These are phyloP conservation scores for Catostylus mosaicus DNA, from an alignment of 30 jellyfish, hydroid and myxozoan species.

Conservation along the genomic window DNA sequence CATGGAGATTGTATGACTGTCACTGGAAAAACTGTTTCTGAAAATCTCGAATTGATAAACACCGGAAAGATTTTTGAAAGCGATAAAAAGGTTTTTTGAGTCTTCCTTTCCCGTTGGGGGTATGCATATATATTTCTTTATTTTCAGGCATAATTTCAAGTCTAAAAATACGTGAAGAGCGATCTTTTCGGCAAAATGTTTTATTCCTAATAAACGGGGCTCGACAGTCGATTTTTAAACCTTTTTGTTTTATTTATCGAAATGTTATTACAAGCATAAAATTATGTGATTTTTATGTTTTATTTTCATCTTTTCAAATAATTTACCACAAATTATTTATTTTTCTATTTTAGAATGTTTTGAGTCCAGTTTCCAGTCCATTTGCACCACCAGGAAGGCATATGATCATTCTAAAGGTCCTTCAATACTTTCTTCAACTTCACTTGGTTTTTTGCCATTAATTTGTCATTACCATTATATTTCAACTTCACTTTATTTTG, in stretches of 20 bases:
- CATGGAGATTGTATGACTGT: constrained; percentile 85
- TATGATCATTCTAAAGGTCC: constrained; percentile 19
- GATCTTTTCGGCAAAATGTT: too few species aligned
- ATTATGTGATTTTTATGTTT: too few species aligned
- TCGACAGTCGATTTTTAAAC: too few species aligned
- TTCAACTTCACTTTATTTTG: too few species aligned
- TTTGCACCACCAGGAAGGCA: constrained; percentile 55
- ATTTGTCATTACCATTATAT: background rate
- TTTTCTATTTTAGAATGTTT: constrained; percentile 17
- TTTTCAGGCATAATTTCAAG: too few species aligned
- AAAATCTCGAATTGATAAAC: constrained; percentile 27
- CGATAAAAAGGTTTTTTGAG: constrained; percentile 2
- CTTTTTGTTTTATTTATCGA: too few species aligned
- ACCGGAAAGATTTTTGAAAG: background rate
- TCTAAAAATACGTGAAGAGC: too few species aligned
- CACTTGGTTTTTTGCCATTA: background rate
- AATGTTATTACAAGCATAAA: too few species aligned
- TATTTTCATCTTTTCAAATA: too few species aligned
- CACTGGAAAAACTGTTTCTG: constrained; percentile 73
- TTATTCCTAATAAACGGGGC: too few species aligned
- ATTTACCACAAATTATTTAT: background rate
- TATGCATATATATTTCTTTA: too few species aligned
- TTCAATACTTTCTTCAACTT: background rate
- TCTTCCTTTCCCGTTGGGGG: background rate
- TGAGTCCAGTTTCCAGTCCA: constrained; percentile 13